Conservation (phyloP, 1,140 invertebrate genomes). For the Ericerus pela region DNA sequence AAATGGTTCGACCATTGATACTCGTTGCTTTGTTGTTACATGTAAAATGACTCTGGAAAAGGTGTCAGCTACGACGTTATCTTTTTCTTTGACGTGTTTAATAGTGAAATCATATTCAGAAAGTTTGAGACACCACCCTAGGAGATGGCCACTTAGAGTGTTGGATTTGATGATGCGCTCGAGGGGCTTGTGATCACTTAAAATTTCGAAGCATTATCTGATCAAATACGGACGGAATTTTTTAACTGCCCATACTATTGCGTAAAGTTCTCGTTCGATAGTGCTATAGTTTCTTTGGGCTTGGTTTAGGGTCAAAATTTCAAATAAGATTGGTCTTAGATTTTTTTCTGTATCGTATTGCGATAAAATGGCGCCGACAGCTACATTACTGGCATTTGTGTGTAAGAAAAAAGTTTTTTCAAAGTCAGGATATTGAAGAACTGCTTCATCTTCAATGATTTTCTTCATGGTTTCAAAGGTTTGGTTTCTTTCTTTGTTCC, state of each 20-base stretch:
- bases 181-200: conserved; percentile 37
- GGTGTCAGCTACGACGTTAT: too few species aligned
- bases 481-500: neutral
- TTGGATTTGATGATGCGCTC: conserved; percentile 32
- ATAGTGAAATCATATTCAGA: conserved; percentile 20
- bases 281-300: conserved; percentile 20
- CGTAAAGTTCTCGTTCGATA: conserved; percentile 35
- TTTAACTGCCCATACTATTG: conserved; percentile 34
- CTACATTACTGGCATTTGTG: conserved; percentile 18
- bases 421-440: conserved; percentile 27
- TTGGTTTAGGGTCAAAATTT: conserved; percentile 21
- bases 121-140: conserved; percentile 19
- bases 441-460: conserved; percentile 25
- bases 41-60: too few species aligned
- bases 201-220: conserved; percentile 32
- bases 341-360: conserved; percentile 25
- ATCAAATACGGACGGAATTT: conserved; percentile 34
- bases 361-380: conserved; percentile 21
- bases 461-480: conserved; percentile 30
- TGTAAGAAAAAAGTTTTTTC: conserved; percentile 23
- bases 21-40: too few species aligned
- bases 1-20: too few species aligned
- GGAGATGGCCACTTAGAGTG: conserved; percentile 20
- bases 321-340: conserved; percentile 24
- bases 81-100: too few species aligned